phyloP scores from a whole-genome alignment of 2,888 invertebrate genomes.

The Spialia ferax region DNA sequence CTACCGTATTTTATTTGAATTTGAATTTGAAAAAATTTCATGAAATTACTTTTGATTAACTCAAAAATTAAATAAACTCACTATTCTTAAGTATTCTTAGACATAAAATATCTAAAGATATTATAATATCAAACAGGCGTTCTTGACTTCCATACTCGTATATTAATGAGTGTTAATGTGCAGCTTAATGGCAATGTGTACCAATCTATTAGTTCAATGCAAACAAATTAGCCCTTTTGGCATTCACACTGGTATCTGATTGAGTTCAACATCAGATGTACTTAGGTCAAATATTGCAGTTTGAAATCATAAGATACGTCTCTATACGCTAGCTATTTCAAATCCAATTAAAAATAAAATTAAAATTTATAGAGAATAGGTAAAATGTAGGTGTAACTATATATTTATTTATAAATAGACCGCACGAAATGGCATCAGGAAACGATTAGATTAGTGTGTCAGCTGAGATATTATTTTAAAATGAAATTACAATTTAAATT shows the following conservation, averaged over 20 bases:
- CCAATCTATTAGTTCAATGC: constrained; percentile 26
- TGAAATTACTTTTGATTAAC: too few relatives aligned
- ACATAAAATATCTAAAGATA: not conserved
- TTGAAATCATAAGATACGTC: not conserved
- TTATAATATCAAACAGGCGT: not conserved
- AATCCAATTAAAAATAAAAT: too few relatives aligned
- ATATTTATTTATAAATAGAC: too few relatives aligned
- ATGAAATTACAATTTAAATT: too few relatives aligned
- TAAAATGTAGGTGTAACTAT: too few relatives aligned
- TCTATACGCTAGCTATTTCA: too few relatives aligned
- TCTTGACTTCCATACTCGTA: constrained; percentile 21
- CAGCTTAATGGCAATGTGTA: constrained; percentile 30
- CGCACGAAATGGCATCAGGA: too few relatives aligned
- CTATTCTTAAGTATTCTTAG: not conserved
- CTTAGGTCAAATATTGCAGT: not conserved
- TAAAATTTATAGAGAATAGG: too few relatives aligned
- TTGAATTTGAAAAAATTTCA: too few relatives aligned
- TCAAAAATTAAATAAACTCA: not conserved
- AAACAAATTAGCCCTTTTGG: constrained; percentile 28
- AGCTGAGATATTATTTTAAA: too few relatives aligned
- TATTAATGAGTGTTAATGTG: constrained; percentile 28
- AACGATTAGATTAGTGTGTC: too few relatives aligned
- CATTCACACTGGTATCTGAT: constrained; percentile 10
- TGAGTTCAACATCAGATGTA: not conserved
- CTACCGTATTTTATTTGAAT: too few relatives aligned